These are phyloP conservation scores for Synanthedon andrenaeformis DNA, from an alignment of 2,888 invertebrate species.

Conservation along the genomic window DNA sequence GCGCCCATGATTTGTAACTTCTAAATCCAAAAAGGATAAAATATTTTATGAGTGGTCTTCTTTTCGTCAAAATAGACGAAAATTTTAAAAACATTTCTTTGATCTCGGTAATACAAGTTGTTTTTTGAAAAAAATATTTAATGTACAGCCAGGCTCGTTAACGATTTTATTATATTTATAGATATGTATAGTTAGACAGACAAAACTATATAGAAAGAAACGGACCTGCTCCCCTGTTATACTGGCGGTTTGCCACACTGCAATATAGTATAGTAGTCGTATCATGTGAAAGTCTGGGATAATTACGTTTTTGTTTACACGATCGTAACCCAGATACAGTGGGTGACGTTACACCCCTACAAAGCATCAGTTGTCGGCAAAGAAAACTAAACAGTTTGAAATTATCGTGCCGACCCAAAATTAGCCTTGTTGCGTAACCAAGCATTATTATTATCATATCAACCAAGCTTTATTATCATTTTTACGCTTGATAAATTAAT, in stretches of 20 bases:
- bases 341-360: slow-evolving; percentile 15
- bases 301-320: slow-evolving; percentile 41
- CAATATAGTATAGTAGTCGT: slow-evolving; percentile 5
- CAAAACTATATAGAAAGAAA: no score
- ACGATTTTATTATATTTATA: no score
- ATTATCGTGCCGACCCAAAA: slow-evolving; percentile 15
- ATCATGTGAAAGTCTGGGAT: slow-evolving; percentile 36
- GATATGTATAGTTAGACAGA: no score
- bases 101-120: no score
- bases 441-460: not conserved
- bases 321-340: slow-evolving; percentile 37
- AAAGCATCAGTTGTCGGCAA: slow-evolving; percentile 8
- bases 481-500: not conserved
- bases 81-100: no score
- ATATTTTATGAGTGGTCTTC: no score
- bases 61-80: no score
- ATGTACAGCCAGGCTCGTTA: no score
- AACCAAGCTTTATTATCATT: not conserved
- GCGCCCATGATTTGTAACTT: no score
- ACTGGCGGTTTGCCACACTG: slow-evolving; percentile 24
- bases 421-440: not conserved
- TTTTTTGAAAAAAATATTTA: no score
- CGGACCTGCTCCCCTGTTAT: not conserved
- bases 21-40: not conserved
- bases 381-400: not conserved